phyloP scores from a whole-genome alignment of 2,888 invertebrate species.

The Criorhina ranunculi region DNA sequence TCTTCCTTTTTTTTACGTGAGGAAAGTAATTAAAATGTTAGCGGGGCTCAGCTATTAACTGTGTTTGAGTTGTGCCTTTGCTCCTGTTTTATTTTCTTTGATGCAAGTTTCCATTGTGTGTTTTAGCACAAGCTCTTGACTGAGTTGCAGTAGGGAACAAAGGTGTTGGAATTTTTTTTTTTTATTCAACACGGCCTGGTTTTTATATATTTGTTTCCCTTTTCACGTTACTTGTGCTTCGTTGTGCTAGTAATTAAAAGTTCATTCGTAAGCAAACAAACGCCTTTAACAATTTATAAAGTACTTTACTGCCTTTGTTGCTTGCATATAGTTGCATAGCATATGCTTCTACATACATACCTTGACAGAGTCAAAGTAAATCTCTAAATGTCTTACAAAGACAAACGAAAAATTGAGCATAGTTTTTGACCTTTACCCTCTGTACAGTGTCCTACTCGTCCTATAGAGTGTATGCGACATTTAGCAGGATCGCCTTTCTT shows the following conservation, averaged over 20 bases:
- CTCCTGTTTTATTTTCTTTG: background rate
- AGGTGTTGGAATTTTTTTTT: background rate
- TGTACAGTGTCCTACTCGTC: too few species aligned
- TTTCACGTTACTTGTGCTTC: background rate
- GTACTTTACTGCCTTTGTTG: background rate
- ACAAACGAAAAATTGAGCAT: too few species aligned
- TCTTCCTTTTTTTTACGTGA: conserved; percentile 7
- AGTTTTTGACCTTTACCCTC: too few species aligned
- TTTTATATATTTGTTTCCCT: conserved; percentile 1
- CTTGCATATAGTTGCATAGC: background rate
- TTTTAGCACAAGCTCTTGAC: background rate
- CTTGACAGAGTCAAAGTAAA: too few species aligned
- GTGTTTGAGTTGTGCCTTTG: background rate
- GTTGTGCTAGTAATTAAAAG: conserved; percentile 34
- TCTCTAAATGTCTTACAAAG: too few species aligned
- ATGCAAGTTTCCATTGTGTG: background rate
- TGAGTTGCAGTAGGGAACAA: conserved; percentile 7
- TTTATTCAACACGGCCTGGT: conserved; percentile 9
- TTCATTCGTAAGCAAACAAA: conserved; percentile 4
- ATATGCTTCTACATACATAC: too few species aligned
- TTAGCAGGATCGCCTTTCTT: too few species aligned
- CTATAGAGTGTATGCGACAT: too few species aligned
- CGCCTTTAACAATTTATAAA: background rate
- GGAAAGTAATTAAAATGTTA: conserved; percentile 44
- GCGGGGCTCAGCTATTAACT: background rate